Evolutionary conservation across 2,888 invertebrate genomes (phyloP), one percentile per base, ranked within the genome.

Genomic region (Sylvicola cinctus): DNA sequence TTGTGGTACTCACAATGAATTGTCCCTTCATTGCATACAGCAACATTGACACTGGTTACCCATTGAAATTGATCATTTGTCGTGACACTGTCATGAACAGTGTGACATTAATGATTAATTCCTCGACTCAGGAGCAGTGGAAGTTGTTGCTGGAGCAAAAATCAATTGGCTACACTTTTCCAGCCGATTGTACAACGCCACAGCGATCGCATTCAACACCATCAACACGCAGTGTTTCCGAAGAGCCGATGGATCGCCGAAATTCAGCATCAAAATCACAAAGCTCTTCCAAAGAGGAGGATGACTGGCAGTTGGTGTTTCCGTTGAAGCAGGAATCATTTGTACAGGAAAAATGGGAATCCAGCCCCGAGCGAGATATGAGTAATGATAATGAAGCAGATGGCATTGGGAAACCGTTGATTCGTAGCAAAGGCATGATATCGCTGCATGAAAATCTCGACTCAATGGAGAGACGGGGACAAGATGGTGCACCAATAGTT

Each of bases 101-200:
- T 63, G 52, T 51, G 15, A 31, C 15, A 31, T 6, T 31, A 4
- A 14, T 14, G 72, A 77, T 88, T 46, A 76, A 79, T 7, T 70
- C 69, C 36, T 65, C 66, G 25, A 66, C 71, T 41, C 72, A 72
- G 26, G 72, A 76, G 41, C 87, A 88, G 49, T 87, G 81, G 74
- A 74, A 80, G 43, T 57, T 88, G 37, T 57, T 85, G 20, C 57
- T 88, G 35, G 87, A 88, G 51, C 77, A 83, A 48, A 70, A 74
- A 43, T 69, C 73, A 3, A 70, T 66, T 41, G 71, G 72, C 34
- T 81, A 78, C 49, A 68, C 72, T 33, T 83, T 78, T 69, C 70
- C 72, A 1, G 55, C 54, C 1, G 57, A 57, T 34, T 20, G 20
- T 8, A 20, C 20, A 8, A 20, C 20, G 8, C 20, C 41, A 41